A percentile compares a stretch with the other conserved stretches of the same genome.
Evolutionary conservation across 2,888 invertebrate species (phyloP).

Genomic region (Conus canariensis): DNA sequence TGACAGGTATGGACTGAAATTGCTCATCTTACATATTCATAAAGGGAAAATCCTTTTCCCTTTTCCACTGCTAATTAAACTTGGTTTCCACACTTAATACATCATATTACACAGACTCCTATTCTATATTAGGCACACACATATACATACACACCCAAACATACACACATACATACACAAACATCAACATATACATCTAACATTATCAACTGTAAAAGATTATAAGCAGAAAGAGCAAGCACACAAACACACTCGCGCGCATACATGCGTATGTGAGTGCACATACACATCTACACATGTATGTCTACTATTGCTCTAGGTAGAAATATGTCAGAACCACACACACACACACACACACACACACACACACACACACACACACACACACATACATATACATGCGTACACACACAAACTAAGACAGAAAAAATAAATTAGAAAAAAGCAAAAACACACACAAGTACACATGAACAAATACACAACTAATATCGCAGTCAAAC

Average conservation of each 20-base stretch:
- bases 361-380: neutral
- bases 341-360: conserved; percentile 1
- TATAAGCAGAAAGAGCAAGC: neutral
- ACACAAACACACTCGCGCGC: neutral
- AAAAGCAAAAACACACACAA: neutral
- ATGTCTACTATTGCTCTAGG: neutral
- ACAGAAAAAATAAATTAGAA: no score
- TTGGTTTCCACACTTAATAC: neutral
- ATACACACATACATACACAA: neutral
- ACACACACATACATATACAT: neutral
- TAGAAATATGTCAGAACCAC: neutral
- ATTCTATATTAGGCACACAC: no score
- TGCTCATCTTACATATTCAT: no score
- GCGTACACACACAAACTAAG: neutral
- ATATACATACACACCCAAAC: no score
- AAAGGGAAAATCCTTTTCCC: no score
- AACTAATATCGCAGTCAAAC: no score
- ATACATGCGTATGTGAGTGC: neutral
- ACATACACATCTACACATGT: neutral
- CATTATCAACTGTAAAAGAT: no score
- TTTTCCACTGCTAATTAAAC: no score
- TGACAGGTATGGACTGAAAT: no score
- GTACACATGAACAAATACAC: neutral
- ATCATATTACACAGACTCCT: neutral
- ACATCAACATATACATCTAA: neutral